Percentiles rank a stretch among this genome's conserved stretches.
These are phyloP conservation scores for Gnatocerus cornutus DNA, from an alignment of 2,888 invertebrate species.

Conservation along the genomic window DNA sequence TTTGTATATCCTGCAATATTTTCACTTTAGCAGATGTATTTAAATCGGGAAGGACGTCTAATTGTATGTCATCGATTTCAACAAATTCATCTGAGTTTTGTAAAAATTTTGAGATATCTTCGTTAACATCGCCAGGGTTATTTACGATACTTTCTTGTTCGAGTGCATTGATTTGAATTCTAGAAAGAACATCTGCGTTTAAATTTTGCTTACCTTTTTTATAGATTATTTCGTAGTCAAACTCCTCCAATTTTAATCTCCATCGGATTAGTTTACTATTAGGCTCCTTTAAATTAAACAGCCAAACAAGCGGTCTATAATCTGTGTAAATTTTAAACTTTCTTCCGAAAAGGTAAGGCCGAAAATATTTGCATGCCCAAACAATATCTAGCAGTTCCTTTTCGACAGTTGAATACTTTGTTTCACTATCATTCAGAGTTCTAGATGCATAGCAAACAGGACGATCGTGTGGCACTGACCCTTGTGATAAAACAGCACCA, in stretches of 20 bases:
- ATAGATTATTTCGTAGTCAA: constrained; percentile 16
- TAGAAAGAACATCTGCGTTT: no score
- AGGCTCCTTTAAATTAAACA: no score
- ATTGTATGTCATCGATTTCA: no score
- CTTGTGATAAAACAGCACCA: constrained; percentile 55
- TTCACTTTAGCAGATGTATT: no score
- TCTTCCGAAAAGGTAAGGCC: constrained; percentile 47
- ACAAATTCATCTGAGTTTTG: no score
- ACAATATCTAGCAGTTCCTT: constrained; percentile 53
- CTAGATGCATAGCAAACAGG: constrained; percentile 51
- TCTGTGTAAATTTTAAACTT: no score
- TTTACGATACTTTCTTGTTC: no score
- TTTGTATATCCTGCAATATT: no score
- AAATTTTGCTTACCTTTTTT: neutral
- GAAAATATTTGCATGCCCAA: constrained; percentile 52
- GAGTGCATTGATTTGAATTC: neutral
- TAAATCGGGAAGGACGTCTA: no score
- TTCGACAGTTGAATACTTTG: neutral
- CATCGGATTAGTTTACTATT: constrained; percentile 19
- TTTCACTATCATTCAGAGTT: constrained; percentile 49
- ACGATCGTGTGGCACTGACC: constrained; percentile 49
- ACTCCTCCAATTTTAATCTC: constrained; percentile 27
- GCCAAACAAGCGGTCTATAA: no score
- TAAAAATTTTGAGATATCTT: no score
- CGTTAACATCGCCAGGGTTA: no score